Percentiles rank a stretch among this genome's conserved stretches.
Evolutionary conservation across 2,113 vertebrate species (phyloP).

Genomic region (Glaucidium brasilianum): DNA sequence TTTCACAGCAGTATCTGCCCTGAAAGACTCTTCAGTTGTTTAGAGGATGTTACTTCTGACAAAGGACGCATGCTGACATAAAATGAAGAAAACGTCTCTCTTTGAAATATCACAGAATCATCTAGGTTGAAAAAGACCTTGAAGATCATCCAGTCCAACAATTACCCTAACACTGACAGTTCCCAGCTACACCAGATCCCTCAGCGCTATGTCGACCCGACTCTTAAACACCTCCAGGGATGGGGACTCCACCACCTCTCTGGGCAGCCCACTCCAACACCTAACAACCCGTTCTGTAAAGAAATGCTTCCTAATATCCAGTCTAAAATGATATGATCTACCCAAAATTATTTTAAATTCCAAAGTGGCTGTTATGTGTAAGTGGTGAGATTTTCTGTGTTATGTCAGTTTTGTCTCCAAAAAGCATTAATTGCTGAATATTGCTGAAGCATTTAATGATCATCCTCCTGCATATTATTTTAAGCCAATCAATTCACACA

Average conservation of each 20-base stretch:
- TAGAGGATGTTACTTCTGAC: background rate
- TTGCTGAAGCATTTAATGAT: background rate
- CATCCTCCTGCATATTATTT: background rate
- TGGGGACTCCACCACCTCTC: no score
- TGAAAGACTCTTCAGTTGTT: background rate
- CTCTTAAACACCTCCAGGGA: no score
- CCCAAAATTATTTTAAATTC: background rate
- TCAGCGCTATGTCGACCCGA: no score
- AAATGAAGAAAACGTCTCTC: background rate
- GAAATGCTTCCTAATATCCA: no score
- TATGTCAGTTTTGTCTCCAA: background rate
- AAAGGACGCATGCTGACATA: background rate
- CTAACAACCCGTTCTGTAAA: no score
- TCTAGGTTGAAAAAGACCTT: no score
- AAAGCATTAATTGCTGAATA: background rate
- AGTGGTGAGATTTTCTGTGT: background rate
- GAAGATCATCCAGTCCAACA: no score
- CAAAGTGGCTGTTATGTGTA: background rate
- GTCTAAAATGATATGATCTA: background rate
- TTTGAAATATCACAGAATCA: background rate
- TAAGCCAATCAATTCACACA: background rate
- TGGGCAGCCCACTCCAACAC: no score
- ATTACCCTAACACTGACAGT: no score
- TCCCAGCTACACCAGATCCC: no score
- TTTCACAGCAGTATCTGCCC: background rate